phyloP scores from a whole-genome alignment of 1,140 invertebrate genomes.

The Bursaphelenchus mucronatus region DNA sequence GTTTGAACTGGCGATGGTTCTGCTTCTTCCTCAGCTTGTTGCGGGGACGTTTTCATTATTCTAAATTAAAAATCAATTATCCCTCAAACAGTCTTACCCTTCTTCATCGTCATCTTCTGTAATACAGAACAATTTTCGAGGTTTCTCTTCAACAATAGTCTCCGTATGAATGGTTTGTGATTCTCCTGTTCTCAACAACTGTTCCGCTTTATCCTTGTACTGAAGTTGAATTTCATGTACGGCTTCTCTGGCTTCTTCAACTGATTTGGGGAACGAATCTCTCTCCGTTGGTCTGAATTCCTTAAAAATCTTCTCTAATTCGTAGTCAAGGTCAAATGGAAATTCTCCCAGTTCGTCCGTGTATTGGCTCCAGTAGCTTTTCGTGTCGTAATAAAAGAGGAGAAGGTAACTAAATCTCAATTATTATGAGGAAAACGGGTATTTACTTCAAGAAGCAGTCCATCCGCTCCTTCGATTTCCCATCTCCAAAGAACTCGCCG shows the following conservation, averaged over 20 bases:
- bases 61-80: no score
- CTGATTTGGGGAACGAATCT: slow-evolving; percentile 27
- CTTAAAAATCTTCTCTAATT: slow-evolving; percentile 31
- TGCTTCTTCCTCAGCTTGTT: no score
- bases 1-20: no score
- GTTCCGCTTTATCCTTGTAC: slow-evolving; percentile 33
- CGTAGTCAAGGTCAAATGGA: slow-evolving; percentile 33
- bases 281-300: slow-evolving; percentile 38
- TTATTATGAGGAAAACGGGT: slow-evolving; percentile 22
- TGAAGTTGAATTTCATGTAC: slow-evolving; percentile 30
- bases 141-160: neutral
- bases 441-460: slow-evolving; percentile 36
- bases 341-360: slow-evolving; percentile 44
- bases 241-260: slow-evolving; percentile 32
- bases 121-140: slow-evolving; percentile 7
- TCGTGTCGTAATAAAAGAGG: slow-evolving; percentile 38
- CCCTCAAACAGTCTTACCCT: slow-evolving; percentile 17
- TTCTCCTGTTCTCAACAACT: slow-evolving; percentile 11
- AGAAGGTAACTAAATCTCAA: slow-evolving; percentile 19
- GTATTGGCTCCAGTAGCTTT: slow-evolving; percentile 26
- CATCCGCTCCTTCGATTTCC: slow-evolving; percentile 32
- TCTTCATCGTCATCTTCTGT: slow-evolving; percentile 34
- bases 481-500: slow-evolving; percentile 38
- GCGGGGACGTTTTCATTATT: no score
- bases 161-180: slow-evolving; percentile 9